Percentiles rank a stretch among this genome's conserved stretches.
Evolutionary conservation across 2,888 invertebrate species (phyloP).

Genomic region (Apamea epomidion): DNA sequence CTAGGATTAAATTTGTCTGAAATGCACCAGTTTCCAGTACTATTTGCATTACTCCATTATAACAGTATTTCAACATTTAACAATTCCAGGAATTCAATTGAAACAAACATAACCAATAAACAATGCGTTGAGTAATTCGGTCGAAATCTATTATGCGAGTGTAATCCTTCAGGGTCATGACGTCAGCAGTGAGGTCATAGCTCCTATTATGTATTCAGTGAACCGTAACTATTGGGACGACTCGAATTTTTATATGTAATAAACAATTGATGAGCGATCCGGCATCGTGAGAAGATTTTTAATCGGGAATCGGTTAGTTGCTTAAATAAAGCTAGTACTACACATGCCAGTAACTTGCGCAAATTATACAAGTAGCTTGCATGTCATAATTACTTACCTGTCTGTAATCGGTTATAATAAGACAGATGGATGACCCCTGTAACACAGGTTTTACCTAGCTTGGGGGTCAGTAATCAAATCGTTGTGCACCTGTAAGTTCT

Average conservation of each 20-base stretch:
- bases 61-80: slow-evolving; percentile 1
- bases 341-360: neutral
- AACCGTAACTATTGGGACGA: slow-evolving; percentile 56
- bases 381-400: neutral
- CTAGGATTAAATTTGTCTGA: neutral
- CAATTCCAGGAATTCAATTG: slow-evolving; percentile 24
- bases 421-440: neutral
- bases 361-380: neutral
- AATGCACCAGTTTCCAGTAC: neutral
- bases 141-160: slow-evolving; percentile 46
- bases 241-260: slow-evolving; percentile 68
- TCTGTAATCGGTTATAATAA: neutral
- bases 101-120: slow-evolving; percentile 40
- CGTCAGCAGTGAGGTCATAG: slow-evolving; percentile 68
- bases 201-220: slow-evolving; percentile 68
- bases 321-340: neutral
- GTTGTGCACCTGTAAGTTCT: neutral
- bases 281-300: slow-evolving; percentile 62
- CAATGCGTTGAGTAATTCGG: slow-evolving; percentile 44
- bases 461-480: neutral
- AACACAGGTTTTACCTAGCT: neutral
- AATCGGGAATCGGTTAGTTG: slow-evolving; percentile 32
- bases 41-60: neutral
- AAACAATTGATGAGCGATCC: slow-evolving; percentile 62
- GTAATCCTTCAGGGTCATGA: slow-evolving; percentile 64